phyloP scores from a whole-genome alignment of 2,888 invertebrate species.

The Eudiplozoon nipponicum region DNA sequence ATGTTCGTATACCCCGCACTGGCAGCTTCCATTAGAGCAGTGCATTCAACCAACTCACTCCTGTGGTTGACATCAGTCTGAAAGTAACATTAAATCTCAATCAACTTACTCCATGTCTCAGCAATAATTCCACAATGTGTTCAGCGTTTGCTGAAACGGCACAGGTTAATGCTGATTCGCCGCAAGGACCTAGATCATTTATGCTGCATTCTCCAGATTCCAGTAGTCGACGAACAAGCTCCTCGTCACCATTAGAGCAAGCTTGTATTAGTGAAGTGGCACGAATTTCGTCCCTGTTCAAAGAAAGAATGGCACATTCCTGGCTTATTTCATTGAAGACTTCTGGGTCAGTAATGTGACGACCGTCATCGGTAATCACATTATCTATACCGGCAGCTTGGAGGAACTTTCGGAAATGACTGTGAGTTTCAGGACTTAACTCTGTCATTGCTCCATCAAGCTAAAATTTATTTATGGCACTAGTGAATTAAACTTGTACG shows the following conservation, averaged over 20 bases:
- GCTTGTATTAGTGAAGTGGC: not conserved
- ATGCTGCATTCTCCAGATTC: slow-evolving; percentile 10
- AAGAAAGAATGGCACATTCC: not conserved
- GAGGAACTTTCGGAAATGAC: slow-evolving; percentile 2
- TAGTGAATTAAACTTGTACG: no score
- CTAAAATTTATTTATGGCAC: no score
- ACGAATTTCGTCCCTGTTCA: not conserved
- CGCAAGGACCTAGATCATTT: slow-evolving; percentile 10
- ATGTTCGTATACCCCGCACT: slow-evolving; percentile 95
- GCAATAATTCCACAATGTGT: slow-evolving; percentile 50
- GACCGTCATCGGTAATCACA: not conserved
- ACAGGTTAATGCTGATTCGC: slow-evolving; percentile 52
- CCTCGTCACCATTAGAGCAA: slow-evolving; percentile 4
- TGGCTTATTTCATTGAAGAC: slow-evolving; percentile 5
- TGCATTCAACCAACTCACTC: slow-evolving; percentile 49
- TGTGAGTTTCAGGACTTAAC: slow-evolving; percentile 1
- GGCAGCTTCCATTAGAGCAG: slow-evolving; percentile 94
- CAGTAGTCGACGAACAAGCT: slow-evolving; percentile 4
- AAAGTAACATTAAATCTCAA: not conserved
- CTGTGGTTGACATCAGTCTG: slow-evolving; percentile 16
- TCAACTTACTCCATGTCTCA: slow-evolving; percentile 42
- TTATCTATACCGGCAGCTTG: slow-evolving; percentile 1
- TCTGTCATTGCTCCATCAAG: not conserved
- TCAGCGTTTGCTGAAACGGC: slow-evolving; percentile 82
- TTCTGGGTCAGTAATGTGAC: not conserved